Evolutionary conservation across 1,140 invertebrate genomes (phyloP).

Genomic region (Drosophila biarmipes): DNA sequence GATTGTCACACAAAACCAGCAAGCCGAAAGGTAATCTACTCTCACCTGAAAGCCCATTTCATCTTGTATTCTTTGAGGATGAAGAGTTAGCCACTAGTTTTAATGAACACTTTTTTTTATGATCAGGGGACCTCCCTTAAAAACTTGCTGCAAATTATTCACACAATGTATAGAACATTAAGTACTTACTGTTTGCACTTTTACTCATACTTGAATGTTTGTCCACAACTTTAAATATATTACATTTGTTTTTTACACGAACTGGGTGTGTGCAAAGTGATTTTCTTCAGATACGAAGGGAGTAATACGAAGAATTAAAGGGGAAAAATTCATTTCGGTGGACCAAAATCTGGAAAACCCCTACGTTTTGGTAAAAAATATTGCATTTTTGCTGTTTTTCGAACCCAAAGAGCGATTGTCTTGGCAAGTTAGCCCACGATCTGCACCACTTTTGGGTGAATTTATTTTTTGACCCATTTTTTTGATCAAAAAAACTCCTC

Average conservation of each 20-base stretch:
- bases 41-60: not conserved
- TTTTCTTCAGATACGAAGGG: not conserved
- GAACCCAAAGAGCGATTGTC: too few relatives aligned
- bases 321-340: not conserved
- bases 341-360: too few relatives aligned
- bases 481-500: too few relatives aligned
- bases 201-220: slow-evolving; percentile 42
- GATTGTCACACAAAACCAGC: slow-evolving; percentile 50
- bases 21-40: slow-evolving; percentile 12
- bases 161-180: slow-evolving; percentile 8
- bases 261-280: not conserved
- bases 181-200: slow-evolving; percentile 51
- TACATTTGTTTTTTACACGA: slow-evolving; percentile 42
- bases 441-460: too few relatives aligned
- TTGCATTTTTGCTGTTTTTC: too few relatives aligned
- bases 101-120: slow-evolving; percentile 5
- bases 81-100: slow-evolving; percentile 3
- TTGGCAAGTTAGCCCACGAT: too few relatives aligned
- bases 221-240: slow-evolving; percentile 27
- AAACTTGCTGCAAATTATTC: not conserved
- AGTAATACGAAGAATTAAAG: not conserved
- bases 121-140: not conserved
- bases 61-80: slow-evolving; percentile 10
- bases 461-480: too few relatives aligned
- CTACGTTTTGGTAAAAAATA: too few relatives aligned